Percentiles rank a stretch among this genome's conserved stretches.
Evolutionary conservation across 2,113 vertebrate species (phyloP).

Genomic region (Passer domesticus): DNA sequence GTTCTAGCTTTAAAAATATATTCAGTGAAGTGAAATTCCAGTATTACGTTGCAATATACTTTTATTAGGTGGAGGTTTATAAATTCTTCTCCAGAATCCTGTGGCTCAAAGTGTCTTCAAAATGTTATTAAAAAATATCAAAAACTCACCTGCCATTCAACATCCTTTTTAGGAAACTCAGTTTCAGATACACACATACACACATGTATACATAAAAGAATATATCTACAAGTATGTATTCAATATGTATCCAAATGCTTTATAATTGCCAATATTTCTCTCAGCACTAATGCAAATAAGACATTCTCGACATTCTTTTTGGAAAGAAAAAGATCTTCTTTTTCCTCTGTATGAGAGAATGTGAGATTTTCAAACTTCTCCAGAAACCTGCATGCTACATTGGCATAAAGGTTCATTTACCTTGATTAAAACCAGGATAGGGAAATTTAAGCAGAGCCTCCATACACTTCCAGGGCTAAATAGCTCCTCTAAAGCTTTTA

Average conservation of each 20-base stretch:
- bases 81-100: constrained; percentile 10
- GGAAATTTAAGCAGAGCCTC: constrained; percentile 13
- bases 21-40: not conserved
- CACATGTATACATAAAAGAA: not conserved
- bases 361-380: not conserved
- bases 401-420: not conserved
- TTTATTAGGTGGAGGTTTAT: not conserved
- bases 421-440: constrained; percentile 48
- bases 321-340: constrained; percentile 3
- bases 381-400: not conserved
- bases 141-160: constrained; percentile 40
- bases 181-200: not conserved
- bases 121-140: not conserved
- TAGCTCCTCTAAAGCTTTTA: constrained; percentile 49
- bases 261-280: not conserved
- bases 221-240: not conserved
- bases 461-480: not conserved
- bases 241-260: not conserved
- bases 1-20: not conserved
- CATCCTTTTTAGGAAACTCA: constrained; percentile 23
- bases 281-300: constrained; percentile 22
- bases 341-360: not conserved
- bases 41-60: not conserved
- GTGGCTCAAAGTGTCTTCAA: constrained; percentile 17
- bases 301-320: not conserved